Percentiles rank a stretch among this genome's conserved stretches.
These are phyloP conservation scores for Acrobasis suavella DNA, from an alignment of 2,888 invertebrate species.

Conservation along the genomic window DNA sequence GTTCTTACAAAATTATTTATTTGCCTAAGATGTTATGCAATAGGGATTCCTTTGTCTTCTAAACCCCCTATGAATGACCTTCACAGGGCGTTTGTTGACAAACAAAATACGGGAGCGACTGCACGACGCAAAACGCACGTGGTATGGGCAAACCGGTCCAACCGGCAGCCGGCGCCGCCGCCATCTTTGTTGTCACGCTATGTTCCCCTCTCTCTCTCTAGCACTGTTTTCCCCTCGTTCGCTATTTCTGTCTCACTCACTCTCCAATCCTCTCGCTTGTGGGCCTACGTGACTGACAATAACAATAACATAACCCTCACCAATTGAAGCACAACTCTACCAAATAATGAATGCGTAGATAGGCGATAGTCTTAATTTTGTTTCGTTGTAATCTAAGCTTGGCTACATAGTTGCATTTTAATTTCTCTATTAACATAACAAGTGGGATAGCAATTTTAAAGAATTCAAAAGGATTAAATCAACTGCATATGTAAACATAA, in stretches of 20 bases:
- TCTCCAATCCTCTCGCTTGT: slow-evolving; percentile 51
- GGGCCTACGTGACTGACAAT: slow-evolving; percentile 78
- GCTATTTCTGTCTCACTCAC: slow-evolving; percentile 43
- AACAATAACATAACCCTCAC: slow-evolving; percentile 71
- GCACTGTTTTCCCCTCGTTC: slow-evolving; percentile 43
- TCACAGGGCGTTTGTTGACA: slow-evolving; percentile 79
- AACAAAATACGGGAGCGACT: slow-evolving; percentile 71
- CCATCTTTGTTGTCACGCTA: slow-evolving; percentile 82
- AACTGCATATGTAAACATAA: neutral
- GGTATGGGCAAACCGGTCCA: slow-evolving; percentile 71
- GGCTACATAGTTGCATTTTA: slow-evolving; percentile 38
- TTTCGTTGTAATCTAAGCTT: slow-evolving; percentile 34
- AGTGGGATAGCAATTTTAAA: slow-evolving; percentile 2
- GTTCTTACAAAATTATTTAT: slow-evolving; percentile 24
- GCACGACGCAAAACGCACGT: slow-evolving; percentile 73
- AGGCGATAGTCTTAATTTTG: slow-evolving; percentile 35
- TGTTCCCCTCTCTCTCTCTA: slow-evolving; percentile 54
- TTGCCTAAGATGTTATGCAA: slow-evolving; percentile 50
- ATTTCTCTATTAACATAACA: slow-evolving; percentile 24
- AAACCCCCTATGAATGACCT: slow-evolving; percentile 72
- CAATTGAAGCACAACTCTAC: slow-evolving; percentile 46
- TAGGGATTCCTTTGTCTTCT: slow-evolving; percentile 62
- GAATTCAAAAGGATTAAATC: neutral
- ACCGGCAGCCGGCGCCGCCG: slow-evolving; percentile 74
- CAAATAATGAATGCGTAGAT: slow-evolving; percentile 37